Evolutionary conservation across 1,140 invertebrate genomes (phyloP).

Genomic region (Temnothorax curvispinosus): DNA sequence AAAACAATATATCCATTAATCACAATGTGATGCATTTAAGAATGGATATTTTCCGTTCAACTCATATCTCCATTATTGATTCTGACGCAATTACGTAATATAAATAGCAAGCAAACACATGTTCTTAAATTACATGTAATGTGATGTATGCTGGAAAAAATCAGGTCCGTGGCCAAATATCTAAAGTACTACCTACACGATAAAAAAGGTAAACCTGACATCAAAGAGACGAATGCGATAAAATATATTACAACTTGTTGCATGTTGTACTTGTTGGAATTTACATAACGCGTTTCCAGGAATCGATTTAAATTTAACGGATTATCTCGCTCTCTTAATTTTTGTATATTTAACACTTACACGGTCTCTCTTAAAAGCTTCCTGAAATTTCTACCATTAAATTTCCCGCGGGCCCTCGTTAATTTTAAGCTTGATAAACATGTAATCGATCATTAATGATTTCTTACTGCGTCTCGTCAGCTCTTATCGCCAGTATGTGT

Average conservation of each 20-base stretch:
- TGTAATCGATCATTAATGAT: not conserved
- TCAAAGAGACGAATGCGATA: slow-evolving; percentile 3
- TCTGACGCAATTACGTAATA: not conserved
- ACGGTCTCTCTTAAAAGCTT: not conserved
- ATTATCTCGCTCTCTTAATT: slow-evolving; percentile 15
- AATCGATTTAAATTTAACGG: slow-evolving; percentile 26
- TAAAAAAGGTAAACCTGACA: not conserved
- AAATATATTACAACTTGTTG: slow-evolving; percentile 25
- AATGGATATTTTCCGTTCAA: not conserved
- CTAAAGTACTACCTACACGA: not conserved
- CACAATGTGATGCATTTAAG: not conserved
- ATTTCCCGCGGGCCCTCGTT: not conserved
- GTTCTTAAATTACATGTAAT: not conserved
- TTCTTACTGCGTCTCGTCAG: not conserved
- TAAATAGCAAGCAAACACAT: not conserved
- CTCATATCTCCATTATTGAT: not conserved
- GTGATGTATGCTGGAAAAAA: not conserved
- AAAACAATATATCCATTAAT: not conserved
- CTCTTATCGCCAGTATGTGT: not conserved
- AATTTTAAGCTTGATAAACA: not conserved
- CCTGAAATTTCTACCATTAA: slow-evolving; percentile 21
- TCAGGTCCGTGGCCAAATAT: not conserved
- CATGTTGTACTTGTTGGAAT: slow-evolving; percentile 18
- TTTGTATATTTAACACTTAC: slow-evolving; percentile 19
- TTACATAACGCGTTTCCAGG: slow-evolving; percentile 23